These are phyloP conservation scores for Cyanoramphus novaezelandiae DNA, from an alignment of 2,113 vertebrate species.

Conservation along the genomic window DNA sequence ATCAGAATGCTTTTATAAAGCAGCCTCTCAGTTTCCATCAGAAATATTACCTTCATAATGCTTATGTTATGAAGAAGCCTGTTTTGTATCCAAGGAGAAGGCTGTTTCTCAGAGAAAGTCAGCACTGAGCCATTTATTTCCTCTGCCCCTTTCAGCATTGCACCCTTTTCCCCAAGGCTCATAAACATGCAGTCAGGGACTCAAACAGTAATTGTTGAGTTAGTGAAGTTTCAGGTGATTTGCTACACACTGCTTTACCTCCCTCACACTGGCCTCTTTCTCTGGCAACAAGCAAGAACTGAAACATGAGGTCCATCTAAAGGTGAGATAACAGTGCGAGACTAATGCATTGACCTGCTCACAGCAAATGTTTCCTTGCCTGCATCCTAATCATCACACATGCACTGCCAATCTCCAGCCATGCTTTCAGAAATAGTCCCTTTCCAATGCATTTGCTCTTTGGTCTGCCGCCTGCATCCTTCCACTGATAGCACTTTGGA, in stretches of 20 bases:
- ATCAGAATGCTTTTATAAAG: not conserved
- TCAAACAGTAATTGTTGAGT: not conserved
- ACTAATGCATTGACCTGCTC: not conserved
- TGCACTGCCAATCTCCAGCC: not conserved
- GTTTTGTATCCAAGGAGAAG: not conserved
- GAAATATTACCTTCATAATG: not conserved
- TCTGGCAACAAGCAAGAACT: not conserved
- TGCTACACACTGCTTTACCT: not conserved
- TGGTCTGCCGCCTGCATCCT: not conserved
- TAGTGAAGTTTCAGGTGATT: not conserved
- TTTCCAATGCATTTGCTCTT: not conserved
- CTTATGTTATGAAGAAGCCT: not conserved
- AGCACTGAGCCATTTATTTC: not conserved
- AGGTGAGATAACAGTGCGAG: not conserved
- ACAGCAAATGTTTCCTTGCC: not conserved
- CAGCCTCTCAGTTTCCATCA: not conserved
- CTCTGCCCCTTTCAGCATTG: not conserved
- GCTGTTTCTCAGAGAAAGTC: not conserved
- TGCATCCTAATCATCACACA: not conserved
- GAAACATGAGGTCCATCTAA: not conserved
- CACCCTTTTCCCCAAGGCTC: not conserved
- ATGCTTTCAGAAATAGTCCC: not conserved
- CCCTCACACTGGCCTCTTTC: not conserved
- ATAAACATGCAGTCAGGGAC: not conserved
- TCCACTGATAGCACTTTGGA: not conserved